Percentiles rank a stretch among this genome's conserved stretches.
These are phyloP conservation scores for Ceraclea dissimilis DNA, from an alignment of 2,888 invertebrate genomes.

Conservation along the genomic window DNA sequence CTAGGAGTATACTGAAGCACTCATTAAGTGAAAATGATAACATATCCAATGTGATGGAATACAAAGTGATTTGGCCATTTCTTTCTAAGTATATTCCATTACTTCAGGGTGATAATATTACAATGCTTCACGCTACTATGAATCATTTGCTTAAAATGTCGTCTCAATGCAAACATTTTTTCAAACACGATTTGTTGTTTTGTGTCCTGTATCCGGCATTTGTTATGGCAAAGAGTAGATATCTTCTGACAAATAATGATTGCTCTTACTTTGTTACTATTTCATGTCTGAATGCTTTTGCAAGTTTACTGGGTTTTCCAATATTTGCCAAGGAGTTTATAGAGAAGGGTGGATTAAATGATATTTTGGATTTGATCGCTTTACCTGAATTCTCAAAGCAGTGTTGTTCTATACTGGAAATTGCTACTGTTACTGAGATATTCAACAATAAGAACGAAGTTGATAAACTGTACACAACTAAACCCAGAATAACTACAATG, in stretches of 20 bases:
- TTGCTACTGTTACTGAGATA: slow-evolving; percentile 53
- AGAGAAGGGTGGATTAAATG: slow-evolving; percentile 48
- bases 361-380: slow-evolving; percentile 47
- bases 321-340: slow-evolving; percentile 53
- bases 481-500: background rate
- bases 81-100: slow-evolving; percentile 51
- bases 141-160: slow-evolving; percentile 52
- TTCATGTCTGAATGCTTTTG: slow-evolving; percentile 53
- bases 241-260: slow-evolving; percentile 41
- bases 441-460: slow-evolving; percentile 40
- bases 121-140: slow-evolving; percentile 49
- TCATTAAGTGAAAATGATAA: slow-evolving; percentile 8
- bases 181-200: slow-evolving; percentile 51
- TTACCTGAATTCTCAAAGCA: slow-evolving; percentile 49
- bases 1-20: background rate
- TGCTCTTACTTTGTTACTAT: slow-evolving; percentile 50
- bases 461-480: background rate
- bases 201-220: slow-evolving; percentile 56
- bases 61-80: slow-evolving; percentile 48
- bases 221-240: slow-evolving; percentile 46
- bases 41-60: slow-evolving; percentile 27
- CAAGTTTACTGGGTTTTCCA: slow-evolving; percentile 48
- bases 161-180: slow-evolving; percentile 45
- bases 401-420: slow-evolving; percentile 54
- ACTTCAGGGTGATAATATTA: slow-evolving; percentile 47